Conservation (phyloP, 1,140 invertebrate species). For the Neomicropteryx cornuta region DNA sequence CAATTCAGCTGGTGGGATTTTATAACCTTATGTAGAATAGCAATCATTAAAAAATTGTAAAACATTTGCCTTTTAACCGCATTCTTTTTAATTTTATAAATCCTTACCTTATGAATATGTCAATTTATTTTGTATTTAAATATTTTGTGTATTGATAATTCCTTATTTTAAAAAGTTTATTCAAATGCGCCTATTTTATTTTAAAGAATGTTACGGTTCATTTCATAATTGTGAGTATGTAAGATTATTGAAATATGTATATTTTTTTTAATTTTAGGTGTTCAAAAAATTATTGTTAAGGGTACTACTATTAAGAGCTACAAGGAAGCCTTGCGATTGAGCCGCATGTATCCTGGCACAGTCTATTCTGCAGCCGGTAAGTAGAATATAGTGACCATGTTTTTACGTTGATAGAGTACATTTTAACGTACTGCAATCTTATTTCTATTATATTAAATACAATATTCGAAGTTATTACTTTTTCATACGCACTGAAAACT, state of each 20-base stretch:
- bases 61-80: too few relatives aligned
- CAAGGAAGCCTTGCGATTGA: constrained; percentile 80
- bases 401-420: too few relatives aligned
- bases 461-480: too few relatives aligned
- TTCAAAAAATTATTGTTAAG: constrained; percentile 90
- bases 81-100: constrained; percentile 1
- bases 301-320: constrained; percentile 80
- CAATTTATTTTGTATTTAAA: constrained; percentile 8
- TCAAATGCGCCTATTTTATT: constrained; percentile 3
- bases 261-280: constrained; percentile 46
- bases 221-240: too few relatives aligned
- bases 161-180: constrained; percentile 5
- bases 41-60: too few relatives aligned
- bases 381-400: constrained; percentile 9
- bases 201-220: constrained; percentile 1
- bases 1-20: too few relatives aligned
- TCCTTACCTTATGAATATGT: constrained; percentile 4
- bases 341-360: constrained; percentile 77
- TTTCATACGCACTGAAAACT: too few relatives aligned
- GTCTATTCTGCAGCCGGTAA: constrained; percentile 87
- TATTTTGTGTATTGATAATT: constrained; percentile 7
- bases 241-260: too few relatives aligned
- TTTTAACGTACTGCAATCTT: too few relatives aligned
- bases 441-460: too few relatives aligned
- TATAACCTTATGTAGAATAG: too few relatives aligned